These are phyloP conservation scores for Mirounga angustirostris DNA, from an alignment of 2,113 vertebrate genomes.

Conservation along the genomic window DNA sequence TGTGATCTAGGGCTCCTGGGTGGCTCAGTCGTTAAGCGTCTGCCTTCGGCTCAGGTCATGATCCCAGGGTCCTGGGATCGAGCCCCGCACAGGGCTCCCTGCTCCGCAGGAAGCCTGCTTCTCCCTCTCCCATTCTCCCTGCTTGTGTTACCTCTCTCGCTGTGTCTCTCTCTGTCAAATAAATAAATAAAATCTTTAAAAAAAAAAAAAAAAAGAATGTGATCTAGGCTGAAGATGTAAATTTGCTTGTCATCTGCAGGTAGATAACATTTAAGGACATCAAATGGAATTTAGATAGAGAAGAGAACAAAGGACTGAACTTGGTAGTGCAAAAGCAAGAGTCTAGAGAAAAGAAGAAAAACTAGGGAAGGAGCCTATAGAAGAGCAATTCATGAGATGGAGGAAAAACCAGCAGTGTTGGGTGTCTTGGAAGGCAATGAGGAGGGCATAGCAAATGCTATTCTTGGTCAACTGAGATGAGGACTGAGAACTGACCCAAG, in stretches of 20 bases:
- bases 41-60: no score
- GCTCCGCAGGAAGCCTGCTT: no score
- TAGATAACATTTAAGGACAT: neutral
- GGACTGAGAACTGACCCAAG: neutral
- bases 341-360: neutral
- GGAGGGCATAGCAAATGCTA: neutral
- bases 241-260: neutral
- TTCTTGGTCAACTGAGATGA: neutral
- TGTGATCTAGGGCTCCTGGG: neutral
- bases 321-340: neutral
- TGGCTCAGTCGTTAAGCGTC: no score
- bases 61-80: no score
- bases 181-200: no score
- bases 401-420: neutral
- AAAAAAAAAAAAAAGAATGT: neutral
- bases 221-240: neutral
- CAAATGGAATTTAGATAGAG: neutral
- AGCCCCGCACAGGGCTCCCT: no score
- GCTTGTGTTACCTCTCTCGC: no score
- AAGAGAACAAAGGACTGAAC: neutral
- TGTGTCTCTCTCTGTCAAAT: no score
- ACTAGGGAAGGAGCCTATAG: neutral
- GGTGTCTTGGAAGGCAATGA: neutral
- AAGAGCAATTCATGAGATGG: neutral
- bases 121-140: no score